Conservation (phyloP, 2,888 invertebrate species). For the Cerastis rubricosa region DNA sequence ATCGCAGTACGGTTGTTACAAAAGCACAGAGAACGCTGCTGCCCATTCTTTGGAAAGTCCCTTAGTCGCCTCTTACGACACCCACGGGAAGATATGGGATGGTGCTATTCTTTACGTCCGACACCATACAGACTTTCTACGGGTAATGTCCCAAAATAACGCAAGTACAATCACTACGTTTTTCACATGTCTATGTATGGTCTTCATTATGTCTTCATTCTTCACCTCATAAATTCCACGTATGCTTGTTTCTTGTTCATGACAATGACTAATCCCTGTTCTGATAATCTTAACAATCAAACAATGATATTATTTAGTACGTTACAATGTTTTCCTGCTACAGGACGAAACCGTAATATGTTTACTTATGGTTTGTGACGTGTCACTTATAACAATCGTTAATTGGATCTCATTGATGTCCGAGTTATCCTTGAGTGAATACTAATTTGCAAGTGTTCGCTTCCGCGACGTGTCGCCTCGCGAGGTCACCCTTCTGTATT, state of each 20-base stretch:
- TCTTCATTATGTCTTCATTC: too few species aligned
- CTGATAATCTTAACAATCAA: slow-evolving; percentile 39
- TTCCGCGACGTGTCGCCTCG: slow-evolving; percentile 81
- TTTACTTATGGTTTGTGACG: slow-evolving; percentile 49
- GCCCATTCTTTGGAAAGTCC: too few species aligned
- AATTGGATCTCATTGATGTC: slow-evolving; percentile 69
- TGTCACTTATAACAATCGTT: slow-evolving; percentile 63
- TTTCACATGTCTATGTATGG: not conserved
- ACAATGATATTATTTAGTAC: not conserved
- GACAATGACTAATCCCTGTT: slow-evolving; percentile 43
- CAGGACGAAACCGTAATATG: slow-evolving; percentile 38
- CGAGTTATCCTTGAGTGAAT: slow-evolving; percentile 76
- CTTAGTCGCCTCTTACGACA: too few species aligned
- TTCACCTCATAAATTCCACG: slow-evolving; percentile 7
- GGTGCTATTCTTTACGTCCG: too few species aligned
- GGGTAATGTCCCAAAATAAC: slow-evolving; percentile 8
- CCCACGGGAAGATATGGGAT: too few species aligned
- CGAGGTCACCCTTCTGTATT: slow-evolving; percentile 74
- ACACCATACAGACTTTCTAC: too few species aligned
- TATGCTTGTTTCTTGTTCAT: slow-evolving; percentile 28
- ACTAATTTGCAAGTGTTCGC: slow-evolving; percentile 87
- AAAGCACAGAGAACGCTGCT: too few species aligned
- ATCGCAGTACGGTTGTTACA: too few species aligned
- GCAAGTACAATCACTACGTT: not conserved
- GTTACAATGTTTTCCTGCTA: slow-evolving; percentile 47